Conservation (phyloP, 2,888 invertebrate species). For the Globia sparganii region DNA sequence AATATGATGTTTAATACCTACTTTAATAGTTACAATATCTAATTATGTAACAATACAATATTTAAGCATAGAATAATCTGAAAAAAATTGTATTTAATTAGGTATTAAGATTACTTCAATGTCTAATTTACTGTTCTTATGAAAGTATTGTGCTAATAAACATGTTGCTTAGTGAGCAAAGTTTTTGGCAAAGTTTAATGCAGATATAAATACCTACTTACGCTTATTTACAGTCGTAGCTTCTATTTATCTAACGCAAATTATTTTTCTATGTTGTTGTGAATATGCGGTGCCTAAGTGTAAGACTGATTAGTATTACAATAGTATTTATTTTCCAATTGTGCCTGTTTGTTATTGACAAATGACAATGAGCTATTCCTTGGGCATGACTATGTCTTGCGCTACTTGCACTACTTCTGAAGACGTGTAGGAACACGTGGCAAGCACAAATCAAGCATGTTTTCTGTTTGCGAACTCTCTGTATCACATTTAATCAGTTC, state of each 20-base stretch:
- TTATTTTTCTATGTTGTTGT: conserved; percentile 65
- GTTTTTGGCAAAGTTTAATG: background rate
- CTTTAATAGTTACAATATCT: background rate
- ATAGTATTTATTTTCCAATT: conserved; percentile 67
- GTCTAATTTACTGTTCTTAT: conserved; percentile 9
- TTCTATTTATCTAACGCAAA: conserved; percentile 14
- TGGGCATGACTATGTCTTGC: conserved; percentile 8
- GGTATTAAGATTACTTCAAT: conserved; percentile 9
- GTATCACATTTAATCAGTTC: background rate
- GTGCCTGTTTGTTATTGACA: conserved; percentile 55
- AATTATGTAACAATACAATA: conserved; percentile 1
- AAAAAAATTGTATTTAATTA: conserved; percentile 3
- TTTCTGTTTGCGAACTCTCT: background rate
- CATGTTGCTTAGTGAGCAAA: background rate
- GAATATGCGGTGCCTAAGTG: conserved; percentile 79
- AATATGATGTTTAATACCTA: conserved; percentile 4
- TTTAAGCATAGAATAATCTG: background rate
- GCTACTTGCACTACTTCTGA: background rate
- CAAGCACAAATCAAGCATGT: background rate
- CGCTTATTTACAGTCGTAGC: conserved; percentile 19
- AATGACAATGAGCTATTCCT: conserved; percentile 17
- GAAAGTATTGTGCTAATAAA: conserved; percentile 18
- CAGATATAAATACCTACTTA: background rate
- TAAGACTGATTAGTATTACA: conserved; percentile 83
- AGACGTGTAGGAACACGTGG: background rate